Conservation (phyloP, 2,113 vertebrate species). For the Malurus alboscapulatus region DNA sequence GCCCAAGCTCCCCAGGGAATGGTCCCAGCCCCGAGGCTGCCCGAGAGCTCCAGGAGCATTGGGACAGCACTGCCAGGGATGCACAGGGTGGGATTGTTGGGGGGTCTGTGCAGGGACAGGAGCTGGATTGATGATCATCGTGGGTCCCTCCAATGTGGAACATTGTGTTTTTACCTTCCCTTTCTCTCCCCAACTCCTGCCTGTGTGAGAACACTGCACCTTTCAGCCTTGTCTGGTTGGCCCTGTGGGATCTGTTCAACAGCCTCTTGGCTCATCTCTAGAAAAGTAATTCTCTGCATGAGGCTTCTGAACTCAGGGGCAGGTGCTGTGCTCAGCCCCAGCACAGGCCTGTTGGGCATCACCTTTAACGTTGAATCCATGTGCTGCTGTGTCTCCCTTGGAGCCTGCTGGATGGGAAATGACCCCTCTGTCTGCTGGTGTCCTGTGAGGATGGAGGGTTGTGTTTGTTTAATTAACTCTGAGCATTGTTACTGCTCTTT, state of each 20-base stretch:
- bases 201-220: not conserved
- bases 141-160: not conserved
- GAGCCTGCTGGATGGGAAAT: not conserved
- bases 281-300: not conserved
- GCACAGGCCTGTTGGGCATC: not conserved
- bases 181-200: not conserved
- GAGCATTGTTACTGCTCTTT: not conserved
- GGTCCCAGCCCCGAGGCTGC: not conserved
- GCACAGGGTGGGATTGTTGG: not conserved
- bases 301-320: not conserved
- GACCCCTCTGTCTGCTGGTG: not conserved
- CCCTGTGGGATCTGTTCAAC: not conserved
- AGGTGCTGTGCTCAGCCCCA: not conserved
- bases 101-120: not conserved
- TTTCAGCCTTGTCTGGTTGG: not conserved
- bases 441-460: not conserved
- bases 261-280: not conserved
- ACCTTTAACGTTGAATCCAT: not conserved
- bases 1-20: not conserved
- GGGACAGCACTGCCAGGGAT: fast-evolving
- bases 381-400: not conserved
- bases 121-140: fast-evolving
- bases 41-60: not conserved
- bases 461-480: not conserved
- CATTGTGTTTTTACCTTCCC: not conserved